Evolutionary conservation across 1,140 invertebrate species (phyloP).

Genomic region (Penaeus indicus): DNA sequence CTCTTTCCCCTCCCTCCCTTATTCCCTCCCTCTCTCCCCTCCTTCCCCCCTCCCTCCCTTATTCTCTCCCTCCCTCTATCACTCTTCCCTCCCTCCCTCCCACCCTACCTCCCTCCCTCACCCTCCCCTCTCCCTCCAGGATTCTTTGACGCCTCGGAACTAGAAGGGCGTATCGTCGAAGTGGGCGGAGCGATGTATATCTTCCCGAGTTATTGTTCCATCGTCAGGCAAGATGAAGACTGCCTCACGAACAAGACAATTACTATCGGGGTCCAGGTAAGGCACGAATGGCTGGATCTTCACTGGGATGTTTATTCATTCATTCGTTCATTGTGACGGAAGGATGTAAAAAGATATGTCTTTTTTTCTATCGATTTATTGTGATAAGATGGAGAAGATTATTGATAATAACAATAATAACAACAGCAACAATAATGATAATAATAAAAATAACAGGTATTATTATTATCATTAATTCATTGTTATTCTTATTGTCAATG

Average conservation of each 20-base stretch:
- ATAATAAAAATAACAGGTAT: no score
- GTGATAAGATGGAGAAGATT: no score
- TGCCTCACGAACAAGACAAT: slow-evolving; percentile 59
- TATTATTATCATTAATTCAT: no score
- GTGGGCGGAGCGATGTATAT: slow-evolving; percentile 62
- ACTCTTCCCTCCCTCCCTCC: not conserved
- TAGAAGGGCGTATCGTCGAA: slow-evolving; percentile 48
- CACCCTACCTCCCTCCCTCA: not conserved
- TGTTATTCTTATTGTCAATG: no score
- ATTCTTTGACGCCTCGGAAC: slow-evolving; percentile 61
- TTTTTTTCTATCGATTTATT: no score
- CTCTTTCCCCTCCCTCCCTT: not conserved
- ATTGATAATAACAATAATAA: no score
- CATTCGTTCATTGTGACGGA: no score
- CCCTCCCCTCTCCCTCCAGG: slow-evolving; percentile 25
- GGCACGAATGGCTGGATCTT: not conserved
- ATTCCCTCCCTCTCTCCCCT: not conserved
- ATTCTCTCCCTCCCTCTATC: not conserved
- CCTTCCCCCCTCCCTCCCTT: not conserved
- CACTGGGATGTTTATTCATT: no score
- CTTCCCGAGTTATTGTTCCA: slow-evolving; percentile 64
- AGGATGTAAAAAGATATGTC: no score
- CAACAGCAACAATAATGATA: no score
- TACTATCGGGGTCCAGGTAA: slow-evolving; percentile 60
- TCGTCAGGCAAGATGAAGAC: slow-evolving; percentile 39